phyloP scores from a whole-genome alignment of 2,113 vertebrate genomes.

The Camelus dromedarius region DNA sequence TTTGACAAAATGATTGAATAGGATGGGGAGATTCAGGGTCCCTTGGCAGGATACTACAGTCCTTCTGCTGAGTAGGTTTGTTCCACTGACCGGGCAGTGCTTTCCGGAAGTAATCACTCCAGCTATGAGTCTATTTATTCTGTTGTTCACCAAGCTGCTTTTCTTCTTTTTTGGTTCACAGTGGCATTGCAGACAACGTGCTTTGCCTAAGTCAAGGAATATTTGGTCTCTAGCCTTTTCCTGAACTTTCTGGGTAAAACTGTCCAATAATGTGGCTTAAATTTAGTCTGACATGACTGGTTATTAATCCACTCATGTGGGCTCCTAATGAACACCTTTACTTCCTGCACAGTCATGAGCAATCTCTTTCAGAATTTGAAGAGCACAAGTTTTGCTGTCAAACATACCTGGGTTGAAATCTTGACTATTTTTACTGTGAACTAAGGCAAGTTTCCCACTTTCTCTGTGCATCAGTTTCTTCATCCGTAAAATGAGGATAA shows the following conservation, averaged over 20 bases:
- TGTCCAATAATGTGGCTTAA: not conserved
- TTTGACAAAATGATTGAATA: not conserved
- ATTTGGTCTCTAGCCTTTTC: not conserved
- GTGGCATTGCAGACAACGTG: not conserved
- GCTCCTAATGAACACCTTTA: not conserved
- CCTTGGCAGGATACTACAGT: not conserved
- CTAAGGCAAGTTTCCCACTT: not conserved
- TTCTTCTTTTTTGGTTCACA: not conserved
- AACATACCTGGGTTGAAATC: not conserved
- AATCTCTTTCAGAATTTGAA: not conserved
- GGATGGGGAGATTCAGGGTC: not conserved
- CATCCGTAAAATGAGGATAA: not conserved
- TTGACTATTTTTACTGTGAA: not conserved
- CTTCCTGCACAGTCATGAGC: not conserved
- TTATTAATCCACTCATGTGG: not conserved
- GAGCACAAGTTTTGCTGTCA: not conserved
- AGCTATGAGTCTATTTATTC: not conserved
- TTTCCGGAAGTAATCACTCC: not conserved
- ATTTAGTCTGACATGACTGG: slow-evolving; percentile 6
- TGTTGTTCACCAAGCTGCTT: not conserved
- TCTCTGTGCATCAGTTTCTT: not conserved
- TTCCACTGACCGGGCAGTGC: not conserved
- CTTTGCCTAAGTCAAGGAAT: not conserved
- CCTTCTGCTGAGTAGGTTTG: not conserved
- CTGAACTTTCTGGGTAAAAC: not conserved